These are phyloP conservation scores for Magallana ariakensis DNA, from an alignment of 1,140 invertebrate genomes.

Conservation along the genomic window DNA sequence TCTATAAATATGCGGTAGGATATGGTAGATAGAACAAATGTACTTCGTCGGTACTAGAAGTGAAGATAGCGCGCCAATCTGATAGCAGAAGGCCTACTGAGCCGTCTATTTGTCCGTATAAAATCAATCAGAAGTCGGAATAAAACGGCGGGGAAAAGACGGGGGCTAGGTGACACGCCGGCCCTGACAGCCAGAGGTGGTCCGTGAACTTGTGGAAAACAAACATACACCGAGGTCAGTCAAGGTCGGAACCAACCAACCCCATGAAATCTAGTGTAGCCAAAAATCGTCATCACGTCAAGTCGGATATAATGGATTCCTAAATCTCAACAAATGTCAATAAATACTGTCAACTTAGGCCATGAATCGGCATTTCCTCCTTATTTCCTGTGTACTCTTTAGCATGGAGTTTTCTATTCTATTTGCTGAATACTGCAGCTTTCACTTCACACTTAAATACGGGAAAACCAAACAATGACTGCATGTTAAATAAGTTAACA, in stretches of 20 bases:
- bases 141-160: too few relatives aligned
- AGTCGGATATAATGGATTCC: not conserved
- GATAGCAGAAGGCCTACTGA: too few relatives aligned
- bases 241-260: not conserved
- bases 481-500: constrained; percentile 5
- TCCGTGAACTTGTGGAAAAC: not conserved
- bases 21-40: too few relatives aligned
- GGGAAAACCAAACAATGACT: not conserved
- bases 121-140: too few relatives aligned
- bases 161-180: too few relatives aligned
- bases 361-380: not conserved
- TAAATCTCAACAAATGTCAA: constrained; percentile 12
- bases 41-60: too few relatives aligned
- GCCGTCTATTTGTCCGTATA: too few relatives aligned
- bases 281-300: not conserved
- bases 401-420: not conserved
- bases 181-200: not conserved
- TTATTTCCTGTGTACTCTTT: constrained; percentile 34
- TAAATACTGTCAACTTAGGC: not conserved
- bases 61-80: too few relatives aligned
- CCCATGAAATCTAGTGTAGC: not conserved
- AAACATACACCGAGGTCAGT: not conserved
- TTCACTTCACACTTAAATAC: not conserved
- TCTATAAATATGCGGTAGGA: too few relatives aligned
- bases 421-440: not conserved